phyloP scores from a whole-genome alignment of 2,888 invertebrate genomes.

The Drosophila kokeensis region DNA sequence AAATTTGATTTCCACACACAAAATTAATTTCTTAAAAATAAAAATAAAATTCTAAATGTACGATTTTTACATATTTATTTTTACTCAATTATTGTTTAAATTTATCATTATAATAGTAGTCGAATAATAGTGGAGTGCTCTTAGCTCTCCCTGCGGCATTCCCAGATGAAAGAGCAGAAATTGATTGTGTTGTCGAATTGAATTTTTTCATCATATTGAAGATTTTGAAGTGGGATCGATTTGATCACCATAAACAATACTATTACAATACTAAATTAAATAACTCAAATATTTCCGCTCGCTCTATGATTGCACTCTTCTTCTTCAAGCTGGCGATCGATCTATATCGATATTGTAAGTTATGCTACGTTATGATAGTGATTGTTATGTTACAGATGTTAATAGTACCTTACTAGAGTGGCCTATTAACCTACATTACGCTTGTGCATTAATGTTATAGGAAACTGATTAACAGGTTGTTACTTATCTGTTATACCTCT shows the following conservation, averaged over 20 bases:
- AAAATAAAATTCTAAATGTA: too few species aligned
- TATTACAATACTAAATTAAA: neutral
- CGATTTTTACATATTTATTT: too few species aligned
- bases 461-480: neutral
- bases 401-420: too few species aligned
- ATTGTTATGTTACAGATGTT: neutral
- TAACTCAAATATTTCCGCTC: neutral
- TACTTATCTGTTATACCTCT: too few species aligned
- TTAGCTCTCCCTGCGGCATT: too few species aligned
- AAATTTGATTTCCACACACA: neutral
- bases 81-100: neutral
- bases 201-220: neutral
- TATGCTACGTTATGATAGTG: neutral
- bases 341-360: neutral
- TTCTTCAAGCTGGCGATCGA: neutral
- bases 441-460: conserved; percentile 19
- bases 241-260: neutral
- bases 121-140: too few species aligned
- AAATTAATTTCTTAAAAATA: neutral
- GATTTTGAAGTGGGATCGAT: neutral
- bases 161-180: too few species aligned
- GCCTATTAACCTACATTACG: neutral
- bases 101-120: neutral
- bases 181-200: too few species aligned
- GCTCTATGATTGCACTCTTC: neutral